Conservation (phyloP, 2,113 vertebrate genomes). For the Epinephelus moara region DNA sequence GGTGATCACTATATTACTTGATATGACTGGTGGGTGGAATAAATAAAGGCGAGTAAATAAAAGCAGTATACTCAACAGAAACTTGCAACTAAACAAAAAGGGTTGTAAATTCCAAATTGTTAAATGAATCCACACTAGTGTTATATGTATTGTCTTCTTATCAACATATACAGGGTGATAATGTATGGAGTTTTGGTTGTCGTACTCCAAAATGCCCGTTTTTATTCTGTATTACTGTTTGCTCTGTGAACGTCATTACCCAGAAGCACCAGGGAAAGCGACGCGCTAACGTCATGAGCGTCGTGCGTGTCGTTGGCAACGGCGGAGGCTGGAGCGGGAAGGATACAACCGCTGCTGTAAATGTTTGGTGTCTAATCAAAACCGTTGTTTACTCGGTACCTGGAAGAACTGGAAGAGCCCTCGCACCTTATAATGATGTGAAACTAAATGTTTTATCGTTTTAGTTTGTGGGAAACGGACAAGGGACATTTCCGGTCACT, state of each 20-base stretch:
- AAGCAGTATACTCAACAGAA: not conserved
- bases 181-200: not conserved
- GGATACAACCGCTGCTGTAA: not conserved
- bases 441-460: not conserved
- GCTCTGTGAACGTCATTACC: constrained; percentile 68
- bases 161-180: not conserved
- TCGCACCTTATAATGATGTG: not conserved
- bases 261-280: constrained; percentile 48
- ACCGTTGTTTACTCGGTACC: constrained; percentile 9
- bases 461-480: not conserved
- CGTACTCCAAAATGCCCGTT: not conserved
- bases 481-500: not conserved
- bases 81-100: not conserved
- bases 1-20: not conserved
- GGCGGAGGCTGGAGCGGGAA: constrained; percentile 77
- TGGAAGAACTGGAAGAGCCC: accelerated
- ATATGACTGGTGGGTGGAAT: not conserved
- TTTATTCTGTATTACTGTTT: not conserved
- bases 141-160: not conserved
- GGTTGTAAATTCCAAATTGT: not conserved
- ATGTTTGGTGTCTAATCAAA: not conserved
- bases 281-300: constrained; percentile 29
- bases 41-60: not conserved
- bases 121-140: not conserved
- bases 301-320: constrained; percentile 59